Conservation (phyloP, 2,113 vertebrate genomes). For the Tetraodon nigroviridis region DNA sequence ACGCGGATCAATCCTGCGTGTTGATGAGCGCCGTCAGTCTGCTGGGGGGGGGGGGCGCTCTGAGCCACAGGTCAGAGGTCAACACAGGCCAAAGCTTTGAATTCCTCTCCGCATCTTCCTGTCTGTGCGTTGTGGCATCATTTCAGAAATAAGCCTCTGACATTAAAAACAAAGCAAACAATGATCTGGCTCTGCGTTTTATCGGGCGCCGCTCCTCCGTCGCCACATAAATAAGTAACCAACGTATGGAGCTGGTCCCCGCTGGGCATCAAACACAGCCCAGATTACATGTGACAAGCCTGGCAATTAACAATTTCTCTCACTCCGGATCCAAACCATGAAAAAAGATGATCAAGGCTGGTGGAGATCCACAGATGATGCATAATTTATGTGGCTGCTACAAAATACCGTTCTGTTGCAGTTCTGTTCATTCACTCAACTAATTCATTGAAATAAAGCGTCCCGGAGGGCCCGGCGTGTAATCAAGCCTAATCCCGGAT, state of each 20-base stretch:
- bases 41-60: not conserved
- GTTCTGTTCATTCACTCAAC: slow-evolving; percentile 70
- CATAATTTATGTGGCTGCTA: slow-evolving; percentile 78
- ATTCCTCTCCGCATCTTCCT: not conserved
- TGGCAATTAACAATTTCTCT: slow-evolving; percentile 71
- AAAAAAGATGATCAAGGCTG: slow-evolving; percentile 71
- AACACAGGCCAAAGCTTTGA: too few species aligned
- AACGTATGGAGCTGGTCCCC: slow-evolving; percentile 43
- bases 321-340: slow-evolving; percentile 58
- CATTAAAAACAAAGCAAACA: slow-evolving; percentile 39
- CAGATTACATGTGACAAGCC: slow-evolving; percentile 62
- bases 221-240: slow-evolving; percentile 61
- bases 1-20: slow-evolving; percentile 85
- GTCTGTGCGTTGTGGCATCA: slow-evolving; percentile 10
- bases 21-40: slow-evolving; percentile 18
- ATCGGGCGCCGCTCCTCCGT: slow-evolving; percentile 41
- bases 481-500: slow-evolving; percentile 68
- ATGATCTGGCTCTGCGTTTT: slow-evolving; percentile 44
- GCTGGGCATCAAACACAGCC: slow-evolving; percentile 54
- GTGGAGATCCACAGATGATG: slow-evolving; percentile 67
- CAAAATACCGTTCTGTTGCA: slow-evolving; percentile 76
- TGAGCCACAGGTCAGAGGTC: not conserved
- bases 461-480: slow-evolving; percentile 60
- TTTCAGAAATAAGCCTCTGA: slow-evolving; percentile 10
- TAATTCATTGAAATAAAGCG: slow-evolving; percentile 77